phyloP scores from a whole-genome alignment of 2,888 invertebrate species.

The Mamestra brassicae region DNA sequence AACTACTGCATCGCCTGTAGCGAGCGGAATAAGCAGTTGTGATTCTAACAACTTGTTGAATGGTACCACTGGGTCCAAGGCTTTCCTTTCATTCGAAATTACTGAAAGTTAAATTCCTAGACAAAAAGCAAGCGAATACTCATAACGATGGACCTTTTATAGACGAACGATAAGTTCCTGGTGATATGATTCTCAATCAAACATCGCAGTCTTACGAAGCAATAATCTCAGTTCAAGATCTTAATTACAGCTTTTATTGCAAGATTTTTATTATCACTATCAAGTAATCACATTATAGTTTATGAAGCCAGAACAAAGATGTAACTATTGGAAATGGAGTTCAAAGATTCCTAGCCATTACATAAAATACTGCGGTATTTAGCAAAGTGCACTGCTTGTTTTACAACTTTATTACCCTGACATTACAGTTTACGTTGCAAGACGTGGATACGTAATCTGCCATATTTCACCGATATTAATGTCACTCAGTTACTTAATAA shows the following conservation, averaged over 20 bases:
- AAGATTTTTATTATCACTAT: conserved; percentile 53
- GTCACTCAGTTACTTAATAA: conserved; percentile 55
- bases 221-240: conserved; percentile 48
- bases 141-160: conserved; percentile 10
- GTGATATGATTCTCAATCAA: conserved; percentile 33
- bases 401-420: conserved; percentile 48
- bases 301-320: conserved; percentile 50
- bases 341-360: conserved; percentile 57
- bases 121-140: conserved; percentile 16
- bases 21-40: conserved; percentile 35
- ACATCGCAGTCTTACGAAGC: conserved; percentile 16
- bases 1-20: conserved; percentile 43
- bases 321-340: conserved; percentile 52
- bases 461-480: conserved; percentile 56
- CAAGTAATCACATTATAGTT: conserved; percentile 53
- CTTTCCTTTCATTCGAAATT: conserved; percentile 39
- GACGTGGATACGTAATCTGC: conserved; percentile 52
- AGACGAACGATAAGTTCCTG: conserved; percentile 23
- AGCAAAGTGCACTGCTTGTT: conserved; percentile 56
- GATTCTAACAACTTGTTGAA: conserved; percentile 46
- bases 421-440: conserved; percentile 49
- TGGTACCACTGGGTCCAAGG: conserved; percentile 18
- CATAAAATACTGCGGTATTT: conserved; percentile 56
- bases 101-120: conserved; percentile 25
- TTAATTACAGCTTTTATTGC: conserved; percentile 54